Conservation (phyloP, 1,140 invertebrate species). For the Lepidurus apus region DNA sequence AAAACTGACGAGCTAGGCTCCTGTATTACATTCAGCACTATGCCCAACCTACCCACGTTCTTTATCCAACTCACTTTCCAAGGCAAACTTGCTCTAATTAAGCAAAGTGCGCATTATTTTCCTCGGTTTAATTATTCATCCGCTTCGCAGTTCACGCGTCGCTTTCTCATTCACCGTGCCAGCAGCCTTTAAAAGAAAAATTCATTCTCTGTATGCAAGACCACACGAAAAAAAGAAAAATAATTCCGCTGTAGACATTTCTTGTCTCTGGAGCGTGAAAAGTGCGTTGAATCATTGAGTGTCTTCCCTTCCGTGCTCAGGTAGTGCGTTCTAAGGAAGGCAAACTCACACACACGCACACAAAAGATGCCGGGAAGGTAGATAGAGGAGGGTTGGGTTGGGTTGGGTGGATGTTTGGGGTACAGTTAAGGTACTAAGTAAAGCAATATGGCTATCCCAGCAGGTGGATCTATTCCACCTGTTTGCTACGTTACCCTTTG, state of each 20-base stretch:
- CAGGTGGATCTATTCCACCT: background rate
- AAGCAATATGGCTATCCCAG: background rate
- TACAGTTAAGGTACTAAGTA: background rate
- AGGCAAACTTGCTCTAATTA: slow-evolving; percentile 6
- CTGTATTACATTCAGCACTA: background rate
- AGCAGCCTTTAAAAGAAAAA: background rate
- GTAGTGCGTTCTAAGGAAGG: background rate
- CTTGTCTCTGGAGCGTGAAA: background rate
- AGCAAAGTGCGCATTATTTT: background rate
- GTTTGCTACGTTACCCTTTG: background rate
- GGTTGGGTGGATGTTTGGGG: background rate
- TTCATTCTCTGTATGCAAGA: no score
- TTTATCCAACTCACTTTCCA: background rate
- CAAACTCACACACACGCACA: background rate
- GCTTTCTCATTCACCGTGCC: background rate
- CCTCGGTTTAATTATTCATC: background rate
- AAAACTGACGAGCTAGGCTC: background rate
- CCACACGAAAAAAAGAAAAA: no score
- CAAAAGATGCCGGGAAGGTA: background rate
- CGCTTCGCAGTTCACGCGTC: background rate
- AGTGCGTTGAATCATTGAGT: background rate
- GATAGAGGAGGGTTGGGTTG: background rate
- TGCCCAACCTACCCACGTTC: background rate
- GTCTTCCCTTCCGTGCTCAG: background rate
- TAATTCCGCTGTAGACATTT: no score